A percentile compares a stretch with the other conserved stretches of the same genome.
These are phyloP conservation scores for Euwallacea similis DNA, from an alignment of 1,140 invertebrate species.

Conservation along the genomic window DNA sequence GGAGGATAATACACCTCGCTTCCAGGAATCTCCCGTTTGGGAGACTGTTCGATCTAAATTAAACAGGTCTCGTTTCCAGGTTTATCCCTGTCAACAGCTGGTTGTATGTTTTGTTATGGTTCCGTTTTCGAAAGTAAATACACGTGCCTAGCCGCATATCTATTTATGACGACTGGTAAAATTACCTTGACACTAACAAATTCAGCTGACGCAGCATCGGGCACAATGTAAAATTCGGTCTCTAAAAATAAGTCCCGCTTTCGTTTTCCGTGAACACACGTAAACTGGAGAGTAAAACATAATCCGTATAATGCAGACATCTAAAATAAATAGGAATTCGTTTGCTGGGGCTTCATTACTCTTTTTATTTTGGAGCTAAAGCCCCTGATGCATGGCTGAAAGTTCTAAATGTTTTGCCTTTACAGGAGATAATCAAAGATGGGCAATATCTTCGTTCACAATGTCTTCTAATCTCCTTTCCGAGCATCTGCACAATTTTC, in stretches of 20 bases:
- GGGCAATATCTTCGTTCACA: neutral
- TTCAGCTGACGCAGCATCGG: conserved; percentile 12
- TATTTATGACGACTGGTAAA: conserved; percentile 32
- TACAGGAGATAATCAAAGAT: too few species aligned
- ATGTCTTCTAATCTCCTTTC: conserved; percentile 14
- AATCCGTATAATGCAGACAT: conserved; percentile 32
- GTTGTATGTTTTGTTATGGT: conserved; percentile 15
- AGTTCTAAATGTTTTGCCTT: too few species aligned
- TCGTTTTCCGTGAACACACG: conserved; percentile 26
- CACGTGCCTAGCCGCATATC: conserved; percentile 23
- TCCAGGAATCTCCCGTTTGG: too few species aligned
- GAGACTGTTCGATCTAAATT: neutral
- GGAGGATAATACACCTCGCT: too few species aligned
- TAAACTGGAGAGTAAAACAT: conserved; percentile 28
- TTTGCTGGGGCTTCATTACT: conserved; percentile 20
- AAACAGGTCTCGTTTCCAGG: neutral
- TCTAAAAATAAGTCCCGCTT: conserved; percentile 23
- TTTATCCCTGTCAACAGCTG: conserved; percentile 9
- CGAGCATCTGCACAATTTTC: conserved; percentile 28
- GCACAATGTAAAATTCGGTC: conserved; percentile 24
- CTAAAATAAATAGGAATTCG: conserved; percentile 27
- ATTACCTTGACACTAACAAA: conserved; percentile 34
- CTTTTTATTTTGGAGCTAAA: conserved; percentile 21
- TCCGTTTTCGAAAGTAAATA: conserved; percentile 16
- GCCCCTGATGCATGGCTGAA: neutral